Evolutionary conservation across 2,888 invertebrate species (phyloP), one percentile per base, ranked within the genome.

Genomic region (Loripinus fragilis): DNA sequence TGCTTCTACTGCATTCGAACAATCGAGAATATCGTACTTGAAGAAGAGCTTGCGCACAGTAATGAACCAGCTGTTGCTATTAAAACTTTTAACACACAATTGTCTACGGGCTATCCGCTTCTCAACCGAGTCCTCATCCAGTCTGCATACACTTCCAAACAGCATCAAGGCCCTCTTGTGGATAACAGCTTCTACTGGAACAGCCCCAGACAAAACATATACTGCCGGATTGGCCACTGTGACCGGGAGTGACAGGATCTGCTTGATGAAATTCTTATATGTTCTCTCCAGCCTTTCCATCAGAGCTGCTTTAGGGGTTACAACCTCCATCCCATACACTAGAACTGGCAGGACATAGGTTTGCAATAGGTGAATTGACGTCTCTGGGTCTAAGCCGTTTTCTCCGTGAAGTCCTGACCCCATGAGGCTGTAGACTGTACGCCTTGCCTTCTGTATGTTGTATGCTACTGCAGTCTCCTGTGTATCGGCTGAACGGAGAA

Each of bases 241-340:
- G 25, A 55, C 55, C 5, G 25, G 55, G 23, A 25, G 2, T 2
- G 55, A 55, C 55, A 55, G 23, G 7, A 55, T 2, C 23, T 25
- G 15, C 28, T 55, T 55, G 7, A 55, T 5, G 28, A 8, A 55
- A 7, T 23, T 55, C 15, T 55, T 55, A 28, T 55, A 55, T 2
- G 7, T n/a, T n/a, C n/a, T 23, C 28, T 55, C 55, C 3, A 55
- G 55, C 3, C 7, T 23, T 25, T 55, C 55, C 7, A 55, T 2
- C 5, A 25, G 28, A 8, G 23, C 25, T 55, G 2, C 25, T 25
- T 28, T 10, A 12, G 55, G 55, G 7, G 25, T 23, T 17, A 55
- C 55, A 23, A 55, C 55, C 25, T 55, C 55, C 55, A 55, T 55
- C 5, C 55, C 55, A 55, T 55, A 55, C 3, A 55, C 15, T 5